Conservation (phyloP, 2,797 vertebrate species). For the Gymnocypris eckloni region DNA sequence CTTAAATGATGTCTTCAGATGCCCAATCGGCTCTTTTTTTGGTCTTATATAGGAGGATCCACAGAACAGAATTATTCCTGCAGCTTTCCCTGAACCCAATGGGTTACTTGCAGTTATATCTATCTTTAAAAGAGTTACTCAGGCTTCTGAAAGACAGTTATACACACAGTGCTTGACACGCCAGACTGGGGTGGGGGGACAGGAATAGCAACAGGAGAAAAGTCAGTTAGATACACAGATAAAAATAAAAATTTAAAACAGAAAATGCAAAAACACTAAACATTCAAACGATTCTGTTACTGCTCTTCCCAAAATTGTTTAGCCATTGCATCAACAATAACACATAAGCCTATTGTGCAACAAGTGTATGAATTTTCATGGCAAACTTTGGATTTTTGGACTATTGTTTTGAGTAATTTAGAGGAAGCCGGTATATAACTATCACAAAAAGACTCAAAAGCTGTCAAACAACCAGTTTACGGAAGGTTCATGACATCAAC, state of each 20-base stretch:
- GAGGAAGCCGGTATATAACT: background rate
- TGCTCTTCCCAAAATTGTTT: background rate
- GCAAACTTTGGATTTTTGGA: background rate
- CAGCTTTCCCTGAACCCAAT: conserved; percentile 22
- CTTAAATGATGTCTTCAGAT: conserved; percentile 25
- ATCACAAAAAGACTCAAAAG: background rate
- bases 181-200: conserved; percentile 42
- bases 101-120: conserved; percentile 47
- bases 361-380: background rate
- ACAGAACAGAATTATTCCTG: conserved; percentile 20
- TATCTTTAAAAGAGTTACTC: conserved; percentile 63
- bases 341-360: background rate
- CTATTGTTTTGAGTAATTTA: background rate
- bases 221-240: conserved; percentile 63
- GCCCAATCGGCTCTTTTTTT: background rate
- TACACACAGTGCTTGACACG: conserved; percentile 43
- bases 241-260: conserved; percentile 59
- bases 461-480: background rate
- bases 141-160: conserved; percentile 53
- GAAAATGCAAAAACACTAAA: background rate
- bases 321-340: background rate
- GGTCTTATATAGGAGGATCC: conserved; percentile 24
- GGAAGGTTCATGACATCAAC: background rate
- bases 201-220: conserved; percentile 64
- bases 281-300: background rate